Base-by-base conservation (phyloP, 1,140 invertebrate species). In the Nymphalis io region DNA sequence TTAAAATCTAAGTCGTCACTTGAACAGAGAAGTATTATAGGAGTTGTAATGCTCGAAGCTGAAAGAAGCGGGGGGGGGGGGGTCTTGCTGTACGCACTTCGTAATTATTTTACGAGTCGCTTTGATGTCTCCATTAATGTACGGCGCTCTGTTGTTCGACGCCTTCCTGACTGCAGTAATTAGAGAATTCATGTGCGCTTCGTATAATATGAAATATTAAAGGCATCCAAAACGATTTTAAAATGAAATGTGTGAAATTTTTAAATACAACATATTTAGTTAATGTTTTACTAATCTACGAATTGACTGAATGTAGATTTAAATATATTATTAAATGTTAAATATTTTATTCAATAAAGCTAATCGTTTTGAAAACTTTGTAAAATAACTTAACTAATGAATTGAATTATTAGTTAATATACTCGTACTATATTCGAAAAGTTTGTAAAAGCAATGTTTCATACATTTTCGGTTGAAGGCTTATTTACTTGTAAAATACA, bases 81-180 rank as follows among this genome's bases (percentile, higher is more conserved):
- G 51, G 23, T n/a, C n/a, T n/a, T n/a, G 23, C 21, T 6, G 21
- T 15, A 55, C 51, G 51, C 51, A 55, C 51, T 55, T 44, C 39
- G 38, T 60, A 60, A 60, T 60, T 60, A 60, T 60, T 60, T 60
- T 60, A 60, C 59, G 59, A 60, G 39, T 60, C 23, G 51, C 59
- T 60, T 60, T 60, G 59, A 60, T 60, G 59, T 60, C 21, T 23
- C 38, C 59, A 39, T 21, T 60, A 60, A 60, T 60, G 59, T 60
- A 33, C 38, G 5, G 51, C 23, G 21, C 51, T 23, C 51, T 55
- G 59, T 60, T 60, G 59, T 60, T 60, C 59, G 42, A 44, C 59
- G 59, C 38, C 59, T 60, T 55, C 21, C 18, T 44, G 59, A 60
- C 59, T 60, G 39, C 16, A 60, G 59, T 44, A 60, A 60, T 60